Base-by-base conservation (phyloP, 1,140 invertebrate species). In the Bombyx mori region DNA sequence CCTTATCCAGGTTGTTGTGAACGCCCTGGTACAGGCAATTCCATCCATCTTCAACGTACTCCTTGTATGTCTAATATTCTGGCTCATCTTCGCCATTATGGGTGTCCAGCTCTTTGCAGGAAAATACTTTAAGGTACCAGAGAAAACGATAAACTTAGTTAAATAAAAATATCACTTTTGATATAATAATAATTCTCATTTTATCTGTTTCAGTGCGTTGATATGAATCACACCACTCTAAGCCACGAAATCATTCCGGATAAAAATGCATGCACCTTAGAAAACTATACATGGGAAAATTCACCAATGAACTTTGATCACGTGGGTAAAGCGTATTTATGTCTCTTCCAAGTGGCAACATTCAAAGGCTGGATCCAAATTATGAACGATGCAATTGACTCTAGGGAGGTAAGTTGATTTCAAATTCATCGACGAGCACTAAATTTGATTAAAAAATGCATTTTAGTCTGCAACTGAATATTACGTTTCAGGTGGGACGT, bases 291-390 rank as follows among this genome's bases (percentile, higher is more conserved):
- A 12, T 99, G 98, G 98, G 93, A 94, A 84, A 99, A 99, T 89
- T 97, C 97, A 45, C 92, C 93, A 61, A 98, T 99, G 92, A 99
- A 99, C 89, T 99, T 99, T 88, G 98, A 99, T 88, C 97, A 99
- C 88, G 97, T 99, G 8, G 94, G 97, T 45, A 98, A 98, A 90
- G 97, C 97, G 35, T 99, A 99, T 87, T 89, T 99, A 66, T 97
- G 97, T 79, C 91, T 99, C 62, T 98, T 99, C 88, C 98, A 99
- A 96, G 96, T 99, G 66, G 97, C 98, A 50, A 99, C 98, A 52
- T 99, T 99, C 89, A 96, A 96, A 85, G 95, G 95, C 73, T 97
- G 92, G 95, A 97, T 94, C 74, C 94, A 95, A 83, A 99, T 99
- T 60, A 99, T 99, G 97, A 96, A 97, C 75, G 96, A 98, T 87